Evolutionary conservation across 2,888 invertebrate genomes (phyloP), one percentile per base, ranked within the genome.

Genomic region (Acleris sparsana): DNA sequence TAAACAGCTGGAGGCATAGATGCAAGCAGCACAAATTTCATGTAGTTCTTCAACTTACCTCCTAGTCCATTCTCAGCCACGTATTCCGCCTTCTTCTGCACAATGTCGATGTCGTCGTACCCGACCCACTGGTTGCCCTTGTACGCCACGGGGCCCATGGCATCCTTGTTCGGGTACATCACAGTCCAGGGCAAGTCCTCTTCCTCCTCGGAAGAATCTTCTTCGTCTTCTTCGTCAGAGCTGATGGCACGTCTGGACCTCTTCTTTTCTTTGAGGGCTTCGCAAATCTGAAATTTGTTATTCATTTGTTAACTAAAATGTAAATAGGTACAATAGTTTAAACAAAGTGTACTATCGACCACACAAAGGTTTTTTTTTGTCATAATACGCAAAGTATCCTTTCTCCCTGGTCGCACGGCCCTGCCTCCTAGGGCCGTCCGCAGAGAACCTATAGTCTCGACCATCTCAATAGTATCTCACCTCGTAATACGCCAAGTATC

Each of bases 71-170:
- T 96, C 68, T 97, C 95, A 43, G 95, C 96, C 1, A 97, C 98
- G 80, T 97, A 98, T 75, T 95, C 94, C 0, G 97, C 95, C 93
- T 98, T 98, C 80, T 94, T 95, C 78, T 93, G 94, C 0, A 97
- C 97, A 55, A 97, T 97, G 11, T 95, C 95, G 71, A 96, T 95
- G 77, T 98, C 98, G 78, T 98, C 98, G 80, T 97, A 98, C 0
- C 98, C 97, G 1, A 98, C 98, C 98, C 98, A 98, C 86, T 98
- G 98, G 86, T 97, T 96, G 22, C 95, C 97, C 29, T 65, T 80
- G 85, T 93, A 97, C 2, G 98, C 98, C 77, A 97, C 98, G 0
- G 99, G 98, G 0, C 97, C 98, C 95, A 98, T 96, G 0, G 96
- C 96, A 33, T 94, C 94, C 0, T 95, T 93, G 85, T 97, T 96